phyloP scores from a whole-genome alignment of 1,140 invertebrate genomes.

The Tribolium castaneum region DNA sequence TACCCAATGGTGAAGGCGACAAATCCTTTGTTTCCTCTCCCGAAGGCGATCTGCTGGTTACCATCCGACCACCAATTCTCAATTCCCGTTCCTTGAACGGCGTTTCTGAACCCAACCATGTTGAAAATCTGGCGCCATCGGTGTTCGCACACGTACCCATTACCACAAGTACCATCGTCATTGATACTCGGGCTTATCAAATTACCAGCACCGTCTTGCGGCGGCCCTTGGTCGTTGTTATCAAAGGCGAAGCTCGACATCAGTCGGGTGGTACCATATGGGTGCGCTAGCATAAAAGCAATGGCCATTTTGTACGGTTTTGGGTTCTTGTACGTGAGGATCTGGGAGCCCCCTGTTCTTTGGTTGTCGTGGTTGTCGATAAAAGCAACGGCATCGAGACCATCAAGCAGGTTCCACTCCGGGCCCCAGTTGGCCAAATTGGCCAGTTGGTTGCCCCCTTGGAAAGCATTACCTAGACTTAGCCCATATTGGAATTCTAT shows the following conservation, averaged over 20 bases:
- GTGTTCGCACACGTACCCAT: conserved; percentile 92
- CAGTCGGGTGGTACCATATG: conserved; percentile 78
- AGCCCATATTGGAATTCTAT: conserved; percentile 81
- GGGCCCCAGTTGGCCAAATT: conserved; percentile 63
- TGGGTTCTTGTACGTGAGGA: conserved; percentile 70
- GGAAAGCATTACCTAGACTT: conserved; percentile 70
- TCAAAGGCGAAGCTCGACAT: conserved; percentile 82
- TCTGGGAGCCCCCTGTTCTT: too few species aligned
- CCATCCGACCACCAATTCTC: conserved; percentile 80
- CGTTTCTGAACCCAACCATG: conserved; percentile 83
- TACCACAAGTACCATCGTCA: conserved; percentile 74
- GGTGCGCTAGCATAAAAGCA: conserved; percentile 86
- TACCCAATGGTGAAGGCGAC: conserved; percentile 77
- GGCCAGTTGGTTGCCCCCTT: conserved; percentile 66
- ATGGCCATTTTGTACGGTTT: conserved; percentile 77
- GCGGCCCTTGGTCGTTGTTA: conserved; percentile 65
- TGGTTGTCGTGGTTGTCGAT: conserved; percentile 74
- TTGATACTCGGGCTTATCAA: conserved; percentile 74
- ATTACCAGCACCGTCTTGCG: conserved; percentile 72
- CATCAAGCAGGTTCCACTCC: conserved; percentile 69
- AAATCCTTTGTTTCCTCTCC: conserved; percentile 76
- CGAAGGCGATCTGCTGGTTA: conserved; percentile 82
- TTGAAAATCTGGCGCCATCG: conserved; percentile 85
- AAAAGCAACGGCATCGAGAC: conserved; percentile 69
- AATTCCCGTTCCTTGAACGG: conserved; percentile 68